Percentiles rank a stretch among this genome's conserved stretches.
Evolutionary conservation across 1,140 invertebrate genomes (phyloP).

Genomic region (Helicoverpa armigera): DNA sequence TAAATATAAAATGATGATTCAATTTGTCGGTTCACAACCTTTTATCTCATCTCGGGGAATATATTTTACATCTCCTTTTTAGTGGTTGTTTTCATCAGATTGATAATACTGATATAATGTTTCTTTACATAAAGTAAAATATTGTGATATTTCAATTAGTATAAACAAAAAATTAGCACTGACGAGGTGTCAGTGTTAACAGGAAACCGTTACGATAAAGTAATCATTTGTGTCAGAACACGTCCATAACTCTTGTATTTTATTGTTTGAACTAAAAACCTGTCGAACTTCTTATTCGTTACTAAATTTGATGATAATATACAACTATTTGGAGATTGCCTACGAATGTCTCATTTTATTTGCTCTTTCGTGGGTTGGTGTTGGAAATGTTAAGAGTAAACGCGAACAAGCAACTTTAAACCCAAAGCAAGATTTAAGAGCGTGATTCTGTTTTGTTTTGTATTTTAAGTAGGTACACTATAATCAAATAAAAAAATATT

Average conservation of each 20-base stretch:
- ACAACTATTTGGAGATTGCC: conserved; percentile 26
- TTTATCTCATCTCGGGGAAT: conserved; percentile 5
- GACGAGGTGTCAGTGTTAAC: conserved; percentile 39
- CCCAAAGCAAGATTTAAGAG: neutral
- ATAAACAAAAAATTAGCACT: conserved; percentile 24
- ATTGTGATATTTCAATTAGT: conserved; percentile 44
- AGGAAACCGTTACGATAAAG: conserved; percentile 49
- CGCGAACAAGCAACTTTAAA: conserved; percentile 2
- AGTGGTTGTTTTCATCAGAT: neutral
- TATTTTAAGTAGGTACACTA: neutral
- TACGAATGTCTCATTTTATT: conserved; percentile 29
- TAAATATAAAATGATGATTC: conserved; percentile 39
- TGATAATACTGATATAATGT: neutral
- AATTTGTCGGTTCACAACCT: conserved; percentile 25
- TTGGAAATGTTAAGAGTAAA: conserved; percentile 11
- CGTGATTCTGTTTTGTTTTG: neutral
- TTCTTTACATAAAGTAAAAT: conserved; percentile 30
- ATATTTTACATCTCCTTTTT: conserved; percentile 3
- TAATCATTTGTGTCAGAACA: conserved; percentile 44
- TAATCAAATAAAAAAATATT: neutral
- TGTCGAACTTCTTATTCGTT: conserved; percentile 40
- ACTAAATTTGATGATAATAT: conserved; percentile 31
- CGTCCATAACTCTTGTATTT: conserved; percentile 50
- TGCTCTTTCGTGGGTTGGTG: neutral
- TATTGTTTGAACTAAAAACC: conserved; percentile 49